These are phyloP conservation scores for Acanthosepion pharaonis DNA, from an alignment of 2,888 invertebrate genomes.

Conservation along the genomic window DNA sequence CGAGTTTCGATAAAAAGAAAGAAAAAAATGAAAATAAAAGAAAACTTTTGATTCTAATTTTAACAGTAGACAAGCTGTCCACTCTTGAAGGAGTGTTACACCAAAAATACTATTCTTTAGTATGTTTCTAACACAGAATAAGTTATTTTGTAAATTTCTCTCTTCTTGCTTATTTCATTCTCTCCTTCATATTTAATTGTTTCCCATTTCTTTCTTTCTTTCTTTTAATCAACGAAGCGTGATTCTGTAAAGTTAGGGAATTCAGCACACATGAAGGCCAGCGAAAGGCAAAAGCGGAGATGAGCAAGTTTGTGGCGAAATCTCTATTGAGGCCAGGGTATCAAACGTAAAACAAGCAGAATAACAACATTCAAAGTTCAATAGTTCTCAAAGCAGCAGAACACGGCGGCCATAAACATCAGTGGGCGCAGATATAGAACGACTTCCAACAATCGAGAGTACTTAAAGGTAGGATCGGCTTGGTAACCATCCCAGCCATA, in stretches of 20 bases:
- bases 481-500: background rate
- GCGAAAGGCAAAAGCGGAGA: background rate
- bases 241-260: background rate
- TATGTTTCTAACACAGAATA: too few relatives aligned
- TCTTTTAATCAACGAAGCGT: background rate
- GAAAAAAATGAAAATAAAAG: too few relatives aligned
- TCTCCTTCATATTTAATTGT: background rate
- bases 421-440: background rate
- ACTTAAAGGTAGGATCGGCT: background rate
- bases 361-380: background rate
- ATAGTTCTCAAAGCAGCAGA: background rate
- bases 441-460: background rate
- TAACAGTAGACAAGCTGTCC: too few relatives aligned
- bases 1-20: too few relatives aligned
- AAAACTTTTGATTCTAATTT: too few relatives aligned
- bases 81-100: too few relatives aligned
- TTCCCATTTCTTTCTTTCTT: background rate
- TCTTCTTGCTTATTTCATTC: too few relatives aligned
- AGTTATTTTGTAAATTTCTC: too few relatives aligned
- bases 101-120: too few relatives aligned
- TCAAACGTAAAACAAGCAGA: background rate
- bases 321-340: background rate
- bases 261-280: background rate
- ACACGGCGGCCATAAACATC: background rate
- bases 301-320: background rate